Evolutionary conservation across 1,140 invertebrate genomes (phyloP).

Genomic region (Solen grandis): DNA sequence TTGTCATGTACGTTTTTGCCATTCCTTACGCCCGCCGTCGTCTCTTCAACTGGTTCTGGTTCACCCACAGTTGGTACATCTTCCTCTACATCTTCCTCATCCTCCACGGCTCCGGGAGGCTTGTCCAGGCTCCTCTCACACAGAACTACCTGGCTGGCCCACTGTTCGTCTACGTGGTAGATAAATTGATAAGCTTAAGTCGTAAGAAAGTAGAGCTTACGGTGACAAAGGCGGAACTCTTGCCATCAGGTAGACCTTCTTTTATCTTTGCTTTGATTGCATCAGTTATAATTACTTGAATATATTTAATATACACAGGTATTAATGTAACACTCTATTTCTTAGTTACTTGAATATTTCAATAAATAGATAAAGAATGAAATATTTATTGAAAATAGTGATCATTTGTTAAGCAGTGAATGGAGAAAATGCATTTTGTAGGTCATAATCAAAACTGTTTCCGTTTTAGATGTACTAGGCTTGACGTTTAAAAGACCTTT

Average conservation of each 20-base stretch:
- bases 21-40: conserved; percentile 96
- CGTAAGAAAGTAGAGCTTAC: conserved; percentile 89
- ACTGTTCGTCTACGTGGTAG: conserved; percentile 92
- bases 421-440: no score
- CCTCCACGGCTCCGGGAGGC: conserved; percentile 91
- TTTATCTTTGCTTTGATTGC: no score
- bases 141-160: conserved; percentile 98
- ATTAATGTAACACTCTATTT: no score
- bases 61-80: conserved; percentile 95
- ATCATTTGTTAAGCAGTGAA: no score
- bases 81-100: conserved; percentile 93
- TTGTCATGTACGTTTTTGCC: conserved; percentile 98
- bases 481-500: conserved; percentile 88
- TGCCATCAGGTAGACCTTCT: conserved; percentile 90
- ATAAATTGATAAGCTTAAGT: conserved; percentile 92
- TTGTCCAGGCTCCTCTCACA: conserved; percentile 90
- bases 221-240: conserved; percentile 96
- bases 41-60: conserved; percentile 88
- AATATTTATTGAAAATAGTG: no score
- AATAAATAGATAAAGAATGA: no score
- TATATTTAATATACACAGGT: no score
- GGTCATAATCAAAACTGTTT: no score
- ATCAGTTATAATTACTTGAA: no score
- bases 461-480: conserved; percentile 82
- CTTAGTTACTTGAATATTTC: no score